These are phyloP conservation scores for Heliconius hermathena DNA, from an alignment of 1,140 invertebrate species.

Conservation along the genomic window DNA sequence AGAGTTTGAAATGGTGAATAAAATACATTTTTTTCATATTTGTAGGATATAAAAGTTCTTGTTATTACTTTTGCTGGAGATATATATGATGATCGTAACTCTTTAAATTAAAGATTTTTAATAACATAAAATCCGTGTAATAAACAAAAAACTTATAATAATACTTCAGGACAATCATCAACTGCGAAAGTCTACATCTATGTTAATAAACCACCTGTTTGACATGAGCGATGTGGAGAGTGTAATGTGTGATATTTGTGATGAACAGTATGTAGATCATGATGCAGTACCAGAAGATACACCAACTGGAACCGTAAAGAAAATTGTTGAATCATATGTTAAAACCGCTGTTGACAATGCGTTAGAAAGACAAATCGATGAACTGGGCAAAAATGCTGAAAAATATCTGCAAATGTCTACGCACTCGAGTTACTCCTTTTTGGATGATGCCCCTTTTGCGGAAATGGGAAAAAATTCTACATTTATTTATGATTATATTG, in stretches of 20 bases:
- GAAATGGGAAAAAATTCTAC: slow-evolving; percentile 18
- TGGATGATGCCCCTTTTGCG: slow-evolving; percentile 45
- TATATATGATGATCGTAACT: too few species aligned
- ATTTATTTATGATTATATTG: not conserved
- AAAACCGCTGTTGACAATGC: not conserved
- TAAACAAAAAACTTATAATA: not conserved
- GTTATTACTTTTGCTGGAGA: too few species aligned
- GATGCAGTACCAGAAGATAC: not conserved
- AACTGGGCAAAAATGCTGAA: not conserved
- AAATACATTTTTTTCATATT: not conserved
- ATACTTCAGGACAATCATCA: slow-evolving; percentile 26
- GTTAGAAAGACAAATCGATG: not conserved
- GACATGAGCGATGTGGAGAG: slow-evolving; percentile 67
- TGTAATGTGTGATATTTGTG: slow-evolving; percentile 26
- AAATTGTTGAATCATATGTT: not conserved
- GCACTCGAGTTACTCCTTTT: slow-evolving; percentile 56
- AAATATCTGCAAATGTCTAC: slow-evolving; percentile 23
- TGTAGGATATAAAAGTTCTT: not conserved
- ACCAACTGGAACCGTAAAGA: not conserved
- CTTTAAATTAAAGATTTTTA: not conserved
- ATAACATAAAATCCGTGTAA: too few species aligned
- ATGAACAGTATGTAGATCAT: slow-evolving; percentile 29
- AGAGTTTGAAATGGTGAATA: slow-evolving; percentile 55
- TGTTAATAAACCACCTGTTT: slow-evolving; percentile 64
- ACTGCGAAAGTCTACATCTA: slow-evolving; percentile 56